A percentile compares a stretch with the other conserved stretches of the same genome.
These are phyloP conservation scores for Chrysemys picta DNA, from an alignment of 2,113 vertebrate genomes.

Conservation along the genomic window DNA sequence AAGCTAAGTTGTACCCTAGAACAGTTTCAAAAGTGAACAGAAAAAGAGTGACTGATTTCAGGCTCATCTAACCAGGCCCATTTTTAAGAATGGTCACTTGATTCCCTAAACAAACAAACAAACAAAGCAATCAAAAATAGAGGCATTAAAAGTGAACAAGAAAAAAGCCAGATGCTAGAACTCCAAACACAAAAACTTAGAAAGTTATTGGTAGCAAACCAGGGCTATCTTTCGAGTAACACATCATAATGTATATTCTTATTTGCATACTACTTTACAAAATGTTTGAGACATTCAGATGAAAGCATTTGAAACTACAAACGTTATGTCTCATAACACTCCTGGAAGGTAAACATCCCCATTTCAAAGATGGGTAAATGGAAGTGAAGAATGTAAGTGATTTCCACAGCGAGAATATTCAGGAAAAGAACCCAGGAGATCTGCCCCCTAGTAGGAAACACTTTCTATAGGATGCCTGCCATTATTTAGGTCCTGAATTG, in stretches of 20 bases:
- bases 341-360: background rate
- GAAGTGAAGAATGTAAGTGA: background rate
- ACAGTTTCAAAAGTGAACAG: background rate
- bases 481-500: background rate
- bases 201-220: fast-evolving
- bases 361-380: background rate
- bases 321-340: background rate
- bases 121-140: background rate
- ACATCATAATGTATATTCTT: background rate
- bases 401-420: background rate
- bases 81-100: background rate
- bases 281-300: background rate
- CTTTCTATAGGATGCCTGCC: background rate
- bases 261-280: background rate
- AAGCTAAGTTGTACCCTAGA: background rate
- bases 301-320: background rate
- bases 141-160: background rate
- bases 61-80: background rate
- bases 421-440: background rate
- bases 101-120: background rate
- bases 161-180: background rate
- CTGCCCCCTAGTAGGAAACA: background rate
- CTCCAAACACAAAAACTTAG: background rate
- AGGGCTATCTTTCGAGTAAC: background rate
- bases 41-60: background rate